Evolutionary conservation across 2,888 invertebrate species (phyloP), one percentile per base, ranked within the genome.

Genomic region (Dryadula phaetusa): DNA sequence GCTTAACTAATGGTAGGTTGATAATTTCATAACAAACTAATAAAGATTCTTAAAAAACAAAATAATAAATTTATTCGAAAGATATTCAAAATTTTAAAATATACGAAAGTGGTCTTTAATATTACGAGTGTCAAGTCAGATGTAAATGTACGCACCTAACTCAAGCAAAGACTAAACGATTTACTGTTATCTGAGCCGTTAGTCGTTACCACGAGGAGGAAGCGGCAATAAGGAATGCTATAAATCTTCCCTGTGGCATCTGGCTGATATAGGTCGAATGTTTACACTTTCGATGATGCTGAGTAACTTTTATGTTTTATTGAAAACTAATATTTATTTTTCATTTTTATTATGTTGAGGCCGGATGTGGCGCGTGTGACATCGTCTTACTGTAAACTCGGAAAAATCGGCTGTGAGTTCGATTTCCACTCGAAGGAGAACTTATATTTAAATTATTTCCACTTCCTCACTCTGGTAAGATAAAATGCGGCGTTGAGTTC

Each of bases 111-210:
- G n/a, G n/a, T n/a, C 34, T 14, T 32, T 6, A 40, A 28, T 32
- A 42, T 42, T 28, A 20, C 8, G 32, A 20, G 1, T 32, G 18
- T 44, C 44, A 32, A 32, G 32, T 44, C 25, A 12, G 28, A 44
- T 46, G 60, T 18, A 60, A 16, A 46, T 46, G 44, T 44, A 60
- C 44, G 44, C 60, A 46, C 44, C 46, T 46, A 44, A 44, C n/a
- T 28, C 12, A 32, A 46, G 60, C 40, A 60, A 32, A 28, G 42
- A 37, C 37, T 53, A 18, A 22, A 54, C 58, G 58, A 61, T 64
- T 58, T 64, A 56, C 34, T 62, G 54, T 56, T 54, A 61, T 62
- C 62, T 62, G 53, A 46, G 66, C 37, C 62, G 62, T 66, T 62
- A 62, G 46, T 44, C 60, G 60, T 44, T 42, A 44, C 53, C 62